Evolutionary conservation across 2,888 invertebrate species (phyloP).

Genomic region (Hirtodrosophila confusa): DNA sequence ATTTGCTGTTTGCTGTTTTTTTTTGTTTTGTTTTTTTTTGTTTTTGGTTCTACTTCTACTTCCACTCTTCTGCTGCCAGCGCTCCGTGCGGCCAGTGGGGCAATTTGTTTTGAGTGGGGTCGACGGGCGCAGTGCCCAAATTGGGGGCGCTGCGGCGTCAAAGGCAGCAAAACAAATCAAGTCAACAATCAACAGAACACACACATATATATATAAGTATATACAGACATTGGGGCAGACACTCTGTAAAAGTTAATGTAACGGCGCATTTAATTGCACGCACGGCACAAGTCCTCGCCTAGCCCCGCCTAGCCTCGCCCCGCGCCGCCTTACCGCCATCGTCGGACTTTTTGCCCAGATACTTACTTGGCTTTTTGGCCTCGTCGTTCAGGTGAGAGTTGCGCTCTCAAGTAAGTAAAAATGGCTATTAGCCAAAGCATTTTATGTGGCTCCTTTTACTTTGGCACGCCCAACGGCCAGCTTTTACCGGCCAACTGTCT

Average conservation of each 20-base stretch:
- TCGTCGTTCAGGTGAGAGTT: constrained; percentile 64
- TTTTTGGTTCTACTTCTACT: constrained; percentile 11
- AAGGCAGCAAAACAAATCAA: constrained; percentile 78
- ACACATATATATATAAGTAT: constrained; percentile 13
- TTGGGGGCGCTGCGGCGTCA: constrained; percentile 48
- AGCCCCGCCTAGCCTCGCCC: constrained; percentile 1
- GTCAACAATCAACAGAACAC: constrained; percentile 79
- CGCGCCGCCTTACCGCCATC: background rate
- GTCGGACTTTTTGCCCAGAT: constrained; percentile 46
- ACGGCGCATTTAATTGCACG: constrained; percentile 81
- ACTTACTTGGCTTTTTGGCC: constrained; percentile 78
- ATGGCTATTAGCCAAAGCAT: constrained; percentile 78
- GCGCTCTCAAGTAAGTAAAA: constrained; percentile 74
- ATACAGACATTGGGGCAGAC: constrained; percentile 67
- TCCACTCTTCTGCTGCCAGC: background rate
- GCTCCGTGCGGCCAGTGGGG: constrained; percentile 54
- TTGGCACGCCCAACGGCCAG: constrained; percentile 49
- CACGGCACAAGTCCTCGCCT: constrained; percentile 62
- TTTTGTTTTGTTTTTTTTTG: constrained; percentile 3
- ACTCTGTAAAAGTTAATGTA: constrained; percentile 80
- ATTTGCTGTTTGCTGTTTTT: constrained; percentile 63
- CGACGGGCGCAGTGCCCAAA: constrained; percentile 20
- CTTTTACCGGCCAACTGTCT: constrained; percentile 5
- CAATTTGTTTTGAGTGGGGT: constrained; percentile 80
- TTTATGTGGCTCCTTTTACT: constrained; percentile 72